A percentile compares a stretch with the other conserved stretches of the same genome.
These are phyloP conservation scores for Cebidichthys violaceus DNA, from an alignment of 2,113 vertebrate genomes.

Conservation along the genomic window DNA sequence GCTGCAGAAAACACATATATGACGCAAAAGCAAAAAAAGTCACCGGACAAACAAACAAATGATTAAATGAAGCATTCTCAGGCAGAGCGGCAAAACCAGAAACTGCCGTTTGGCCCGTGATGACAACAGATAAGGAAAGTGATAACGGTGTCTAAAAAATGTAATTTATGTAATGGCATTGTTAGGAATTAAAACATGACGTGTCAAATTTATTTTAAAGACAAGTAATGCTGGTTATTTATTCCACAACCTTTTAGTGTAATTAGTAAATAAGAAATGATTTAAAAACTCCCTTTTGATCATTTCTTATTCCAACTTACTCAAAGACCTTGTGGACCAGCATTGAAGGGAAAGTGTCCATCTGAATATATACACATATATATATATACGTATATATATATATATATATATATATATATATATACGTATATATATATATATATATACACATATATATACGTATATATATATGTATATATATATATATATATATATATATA, in stretches of 20 bases:
- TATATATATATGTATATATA: constrained; percentile 6
- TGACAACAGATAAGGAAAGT: constrained; percentile 44
- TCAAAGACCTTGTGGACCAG: constrained; percentile 4
- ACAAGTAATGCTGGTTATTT: neutral
- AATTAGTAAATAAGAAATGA: neutral
- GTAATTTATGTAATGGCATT: neutral
- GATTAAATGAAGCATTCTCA: constrained; percentile 53
- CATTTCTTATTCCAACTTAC: neutral
- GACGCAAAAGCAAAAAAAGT: constrained; percentile 62
- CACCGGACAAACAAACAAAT: constrained; percentile 36
- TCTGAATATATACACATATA: constrained; percentile 26
- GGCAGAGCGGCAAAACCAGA: constrained; percentile 60
- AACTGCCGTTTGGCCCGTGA: constrained; percentile 29
- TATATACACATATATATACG: neutral
- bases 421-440: neutral
- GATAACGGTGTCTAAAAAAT: neutral
- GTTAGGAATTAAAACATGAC: neutral
- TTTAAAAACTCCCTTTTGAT: neutral
- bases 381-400: neutral
- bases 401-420: constrained; percentile 13
- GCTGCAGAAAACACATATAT: constrained; percentile 69
- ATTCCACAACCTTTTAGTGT: neutral
- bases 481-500: neutral
- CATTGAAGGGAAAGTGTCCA: neutral
- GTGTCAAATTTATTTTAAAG: neutral